phyloP scores from a whole-genome alignment of 2,797 vertebrate species.

The Discoglossus pictus region DNA sequence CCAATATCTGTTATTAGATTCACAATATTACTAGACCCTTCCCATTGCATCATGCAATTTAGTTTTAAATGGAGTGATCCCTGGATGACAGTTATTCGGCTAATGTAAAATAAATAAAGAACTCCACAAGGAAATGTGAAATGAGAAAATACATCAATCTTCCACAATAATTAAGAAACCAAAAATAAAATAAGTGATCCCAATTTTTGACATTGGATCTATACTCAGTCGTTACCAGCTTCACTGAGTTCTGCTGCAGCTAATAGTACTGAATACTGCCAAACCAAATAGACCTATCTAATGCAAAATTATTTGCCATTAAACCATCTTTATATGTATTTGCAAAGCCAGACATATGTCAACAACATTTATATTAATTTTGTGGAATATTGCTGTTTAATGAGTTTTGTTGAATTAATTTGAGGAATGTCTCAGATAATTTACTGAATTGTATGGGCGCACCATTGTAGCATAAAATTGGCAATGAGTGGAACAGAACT shows the following conservation, averaged over 20 bases:
- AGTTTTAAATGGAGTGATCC: background rate
- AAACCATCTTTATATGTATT: constrained; percentile 39
- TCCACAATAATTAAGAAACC: background rate
- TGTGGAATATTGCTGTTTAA: constrained; percentile 39
- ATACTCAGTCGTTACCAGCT: constrained; percentile 4
- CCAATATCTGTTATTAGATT: constrained; percentile 4
- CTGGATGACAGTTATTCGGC: too few species aligned
- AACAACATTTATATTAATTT: constrained; percentile 40
- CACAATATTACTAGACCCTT: background rate
- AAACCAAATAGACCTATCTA: constrained; percentile 30
- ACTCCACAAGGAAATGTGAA: background rate
- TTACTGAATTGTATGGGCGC: constrained; percentile 21
- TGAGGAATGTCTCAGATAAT: constrained; percentile 33
- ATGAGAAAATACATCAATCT: background rate
- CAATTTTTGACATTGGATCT: background rate
- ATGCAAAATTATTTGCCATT: constrained; percentile 33
- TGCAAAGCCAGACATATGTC: constrained; percentile 42
- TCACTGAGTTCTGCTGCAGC: background rate
- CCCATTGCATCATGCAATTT: background rate
- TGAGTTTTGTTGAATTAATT: constrained; percentile 46
- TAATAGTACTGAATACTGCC: background rate
- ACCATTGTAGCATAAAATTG: constrained; percentile 24
- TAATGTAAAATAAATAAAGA: too few species aligned
- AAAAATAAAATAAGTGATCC: background rate
- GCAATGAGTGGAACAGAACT: constrained; percentile 14